Evolutionary conservation across 2,113 vertebrate genomes (phyloP).

Genomic region (Cheilinus undulatus): DNA sequence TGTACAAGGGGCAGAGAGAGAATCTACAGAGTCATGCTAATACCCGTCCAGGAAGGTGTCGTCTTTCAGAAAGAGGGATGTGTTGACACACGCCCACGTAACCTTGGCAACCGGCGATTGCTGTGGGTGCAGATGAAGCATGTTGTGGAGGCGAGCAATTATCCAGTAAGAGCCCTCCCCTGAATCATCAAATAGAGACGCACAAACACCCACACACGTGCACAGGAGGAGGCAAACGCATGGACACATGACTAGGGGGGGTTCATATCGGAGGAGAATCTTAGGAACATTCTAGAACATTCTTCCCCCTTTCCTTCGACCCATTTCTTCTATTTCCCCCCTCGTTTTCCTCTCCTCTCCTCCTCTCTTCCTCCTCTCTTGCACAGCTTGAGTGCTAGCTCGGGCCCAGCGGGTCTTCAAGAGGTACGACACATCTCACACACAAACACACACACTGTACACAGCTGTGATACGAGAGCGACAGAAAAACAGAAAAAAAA

Average conservation of each 20-base stretch:
- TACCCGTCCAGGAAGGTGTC: conserved; percentile 79
- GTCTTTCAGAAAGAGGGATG: conserved; percentile 64
- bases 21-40: conserved; percentile 67
- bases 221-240: conserved; percentile 24
- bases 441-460: conserved; percentile 15
- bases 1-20: conserved; percentile 15
- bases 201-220: conserved; percentile 40
- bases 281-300: conserved; percentile 53
- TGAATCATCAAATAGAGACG: conserved; percentile 75
- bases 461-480: conserved; percentile 19
- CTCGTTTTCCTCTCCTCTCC: conserved; percentile 30
- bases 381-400: conserved; percentile 71
- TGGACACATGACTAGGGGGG: conserved; percentile 21
- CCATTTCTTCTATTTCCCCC: conserved; percentile 47
- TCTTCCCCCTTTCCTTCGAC: conserved; percentile 48
- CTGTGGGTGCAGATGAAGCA: conserved; percentile 76
- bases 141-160: conserved; percentile 77
- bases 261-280: conserved; percentile 14
- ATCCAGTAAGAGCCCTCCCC: conserved; percentile 79
- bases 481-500: conserved; percentile 56
- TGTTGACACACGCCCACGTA: conserved; percentile 80
- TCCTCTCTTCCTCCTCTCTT: conserved; percentile 49
- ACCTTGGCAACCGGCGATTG: conserved; percentile 78
- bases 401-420: conserved; percentile 74
- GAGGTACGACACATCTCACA: conserved; percentile 68